phyloP scores from a whole-genome alignment of 30 jellyfish, hydroid and myxozoan genomes.

The Haliclystus octoradiatus region DNA sequence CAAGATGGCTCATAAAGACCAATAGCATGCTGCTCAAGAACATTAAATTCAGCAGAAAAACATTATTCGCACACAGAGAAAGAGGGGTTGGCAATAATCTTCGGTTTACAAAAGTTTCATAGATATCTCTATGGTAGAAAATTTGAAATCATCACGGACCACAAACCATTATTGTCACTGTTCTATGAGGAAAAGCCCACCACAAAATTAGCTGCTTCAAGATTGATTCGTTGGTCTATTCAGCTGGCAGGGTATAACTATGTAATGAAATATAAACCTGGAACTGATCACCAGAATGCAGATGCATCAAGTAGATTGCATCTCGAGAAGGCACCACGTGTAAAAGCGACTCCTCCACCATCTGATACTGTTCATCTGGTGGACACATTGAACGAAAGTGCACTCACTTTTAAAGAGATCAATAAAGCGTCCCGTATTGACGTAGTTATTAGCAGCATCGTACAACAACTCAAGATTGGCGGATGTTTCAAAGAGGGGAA shows the following conservation, averaged over 20 bases:
- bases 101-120: too few species aligned
- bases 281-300: background rate
- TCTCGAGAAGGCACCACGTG: background rate
- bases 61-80: too few species aligned
- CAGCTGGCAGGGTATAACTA: background rate
- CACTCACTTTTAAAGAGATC: background rate
- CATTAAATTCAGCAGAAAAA: too few species aligned
- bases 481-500: background rate
- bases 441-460: background rate
- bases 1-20: too few species aligned
- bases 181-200: background rate
- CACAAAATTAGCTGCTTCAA: background rate
- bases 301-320: background rate
- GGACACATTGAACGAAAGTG: background rate
- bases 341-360: background rate
- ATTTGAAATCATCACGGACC: constrained; percentile 13
- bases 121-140: constrained; percentile 58
- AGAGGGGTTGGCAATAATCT: too few species aligned
- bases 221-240: background rate
- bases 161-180: background rate
- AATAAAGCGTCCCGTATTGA: background rate
- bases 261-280: background rate
- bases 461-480: too few species aligned
- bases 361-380: background rate
- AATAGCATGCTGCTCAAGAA: too few species aligned